Conservation (phyloP, 2,113 vertebrate genomes). For the Carassius auratus region DNA sequence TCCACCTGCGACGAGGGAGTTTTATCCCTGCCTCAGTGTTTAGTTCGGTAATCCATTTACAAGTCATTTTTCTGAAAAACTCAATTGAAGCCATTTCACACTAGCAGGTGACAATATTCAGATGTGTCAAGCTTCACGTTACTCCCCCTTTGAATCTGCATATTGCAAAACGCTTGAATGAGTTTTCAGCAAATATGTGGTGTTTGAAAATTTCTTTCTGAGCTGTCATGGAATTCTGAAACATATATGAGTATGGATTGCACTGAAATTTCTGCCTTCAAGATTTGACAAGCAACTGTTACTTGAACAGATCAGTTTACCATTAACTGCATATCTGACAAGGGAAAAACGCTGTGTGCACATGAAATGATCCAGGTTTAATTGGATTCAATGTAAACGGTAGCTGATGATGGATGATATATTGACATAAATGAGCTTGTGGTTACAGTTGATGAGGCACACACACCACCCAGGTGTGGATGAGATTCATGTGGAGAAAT, state of each 20-base stretch:
- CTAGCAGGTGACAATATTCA: slow-evolving; percentile 56
- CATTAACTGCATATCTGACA: background rate
- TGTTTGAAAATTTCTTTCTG: background rate
- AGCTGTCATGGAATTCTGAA: background rate
- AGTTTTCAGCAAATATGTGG: background rate
- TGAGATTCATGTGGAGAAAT: slow-evolving; percentile 13
- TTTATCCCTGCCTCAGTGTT: slow-evolving; percentile 10
- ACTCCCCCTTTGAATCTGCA: background rate
- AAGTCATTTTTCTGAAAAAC: slow-evolving; percentile 26
- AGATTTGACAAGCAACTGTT: background rate
- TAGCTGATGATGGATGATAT: slow-evolving; percentile 25
- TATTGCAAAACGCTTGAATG: background rate
- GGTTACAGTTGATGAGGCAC: background rate
- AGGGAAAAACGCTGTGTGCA: background rate
- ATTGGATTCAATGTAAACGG: background rate
- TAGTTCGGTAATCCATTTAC: slow-evolving; percentile 48
- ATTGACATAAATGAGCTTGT: slow-evolving; percentile 11
- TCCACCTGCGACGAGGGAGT: background rate
- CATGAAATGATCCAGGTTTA: background rate
- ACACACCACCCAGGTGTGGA: background rate
- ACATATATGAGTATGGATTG: background rate
- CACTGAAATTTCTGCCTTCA: background rate
- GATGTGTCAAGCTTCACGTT: slow-evolving; percentile 27
- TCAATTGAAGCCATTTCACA: slow-evolving; percentile 41
- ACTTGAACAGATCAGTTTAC: background rate